A percentile compares a stretch with the other conserved stretches of the same genome.
phyloP scores from a whole-genome alignment of 2,113 vertebrate genomes.

The Eleginops maclovinus region DNA sequence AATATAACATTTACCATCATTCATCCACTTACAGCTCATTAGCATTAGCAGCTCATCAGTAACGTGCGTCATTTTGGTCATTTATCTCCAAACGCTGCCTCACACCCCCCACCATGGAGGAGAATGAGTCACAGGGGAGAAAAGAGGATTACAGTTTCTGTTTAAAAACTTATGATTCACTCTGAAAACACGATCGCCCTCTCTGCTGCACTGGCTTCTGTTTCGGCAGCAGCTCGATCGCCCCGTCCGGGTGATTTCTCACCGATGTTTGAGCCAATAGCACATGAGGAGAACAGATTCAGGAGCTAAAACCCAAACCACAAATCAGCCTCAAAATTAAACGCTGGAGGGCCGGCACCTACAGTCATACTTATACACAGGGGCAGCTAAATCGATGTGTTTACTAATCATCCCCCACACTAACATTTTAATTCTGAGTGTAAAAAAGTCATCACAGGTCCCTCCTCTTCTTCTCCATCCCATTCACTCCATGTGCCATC shows the following conservation, averaged over 20 bases:
- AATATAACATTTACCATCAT: slow-evolving; percentile 65
- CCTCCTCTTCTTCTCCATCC: slow-evolving; percentile 57
- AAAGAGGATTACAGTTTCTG: slow-evolving; percentile 41
- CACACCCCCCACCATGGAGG: slow-evolving; percentile 28
- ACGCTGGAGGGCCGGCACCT: neutral
- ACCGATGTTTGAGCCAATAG: slow-evolving; percentile 68
- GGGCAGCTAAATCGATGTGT: neutral
- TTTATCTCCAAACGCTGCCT: slow-evolving; percentile 42
- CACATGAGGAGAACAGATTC: slow-evolving; percentile 60
- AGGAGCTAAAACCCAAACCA: neutral
- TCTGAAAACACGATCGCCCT: slow-evolving; percentile 32
- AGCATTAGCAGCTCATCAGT: slow-evolving; percentile 57
- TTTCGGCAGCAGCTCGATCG: slow-evolving; percentile 64
- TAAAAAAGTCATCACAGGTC: neutral
- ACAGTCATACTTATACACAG: neutral
- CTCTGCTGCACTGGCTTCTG: slow-evolving; percentile 70
- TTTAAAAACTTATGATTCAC: slow-evolving; percentile 2
- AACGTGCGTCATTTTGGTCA: slow-evolving; percentile 56
- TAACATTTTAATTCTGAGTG: too few relatives aligned
- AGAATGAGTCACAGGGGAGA: slow-evolving; percentile 65
- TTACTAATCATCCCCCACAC: neutral
- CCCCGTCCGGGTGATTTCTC: slow-evolving; percentile 49
- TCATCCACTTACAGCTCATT: slow-evolving; percentile 59
- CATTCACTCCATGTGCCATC: slow-evolving; percentile 73
- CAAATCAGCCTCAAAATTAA: neutral